Percentiles rank a stretch among this genome's conserved stretches.
These are phyloP conservation scores for Sycophila texana DNA, from an alignment of 2,888 invertebrate genomes.

Conservation along the genomic window DNA sequence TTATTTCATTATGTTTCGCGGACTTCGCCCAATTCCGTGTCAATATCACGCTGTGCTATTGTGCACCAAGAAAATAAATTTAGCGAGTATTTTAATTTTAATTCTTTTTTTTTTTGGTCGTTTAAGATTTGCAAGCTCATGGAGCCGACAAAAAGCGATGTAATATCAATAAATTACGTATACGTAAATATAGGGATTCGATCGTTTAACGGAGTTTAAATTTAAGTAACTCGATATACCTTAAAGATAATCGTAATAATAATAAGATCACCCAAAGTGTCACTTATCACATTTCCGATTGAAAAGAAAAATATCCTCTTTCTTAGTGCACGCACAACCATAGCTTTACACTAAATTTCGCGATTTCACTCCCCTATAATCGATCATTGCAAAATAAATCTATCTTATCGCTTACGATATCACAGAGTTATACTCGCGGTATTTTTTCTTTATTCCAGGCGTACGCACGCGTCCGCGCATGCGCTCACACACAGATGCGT, in stretches of 20 bases:
- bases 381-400: slow-evolving; percentile 70
- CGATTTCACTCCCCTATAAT: slow-evolving; percentile 50
- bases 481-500: neutral
- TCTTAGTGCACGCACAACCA: slow-evolving; percentile 54
- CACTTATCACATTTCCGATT: slow-evolving; percentile 46
- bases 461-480: too few species aligned
- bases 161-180: neutral
- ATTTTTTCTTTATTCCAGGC: slow-evolving; percentile 35
- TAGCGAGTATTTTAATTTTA: neutral
- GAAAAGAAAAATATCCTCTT: slow-evolving; percentile 49
- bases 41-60: slow-evolving; percentile 45
- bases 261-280: slow-evolving; percentile 39
- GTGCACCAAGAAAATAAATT: slow-evolving; percentile 53
- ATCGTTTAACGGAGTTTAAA: neutral
- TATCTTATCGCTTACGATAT: slow-evolving; percentile 75
- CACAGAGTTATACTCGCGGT: slow-evolving; percentile 74
- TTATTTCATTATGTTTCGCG: slow-evolving; percentile 19
- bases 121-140: slow-evolving; percentile 8
- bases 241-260: slow-evolving; percentile 27
- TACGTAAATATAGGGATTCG: slow-evolving; percentile 1
- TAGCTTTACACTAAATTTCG: slow-evolving; percentile 53
- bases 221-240: slow-evolving; percentile 17
- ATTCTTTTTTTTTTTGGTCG: slow-evolving; percentile 23
- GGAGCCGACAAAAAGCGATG: neutral
- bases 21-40: slow-evolving; percentile 24